These are phyloP conservation scores for Addax nasomaculatus DNA, from an alignment of 2,113 vertebrate genomes.

Conservation along the genomic window DNA sequence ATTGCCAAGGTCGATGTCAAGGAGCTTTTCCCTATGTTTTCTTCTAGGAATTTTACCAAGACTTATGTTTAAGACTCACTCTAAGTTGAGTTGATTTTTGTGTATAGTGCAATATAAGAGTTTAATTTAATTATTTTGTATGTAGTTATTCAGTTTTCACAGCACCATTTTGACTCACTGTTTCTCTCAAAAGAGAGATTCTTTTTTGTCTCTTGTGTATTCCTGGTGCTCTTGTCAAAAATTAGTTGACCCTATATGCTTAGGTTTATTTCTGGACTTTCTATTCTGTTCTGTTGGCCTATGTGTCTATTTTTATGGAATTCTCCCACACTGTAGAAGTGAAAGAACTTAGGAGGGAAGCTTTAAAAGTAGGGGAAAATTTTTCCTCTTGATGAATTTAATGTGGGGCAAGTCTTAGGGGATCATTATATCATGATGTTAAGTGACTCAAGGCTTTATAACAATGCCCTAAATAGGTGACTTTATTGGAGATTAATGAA, in stretches of 20 bases:
- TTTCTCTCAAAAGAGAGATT: neutral
- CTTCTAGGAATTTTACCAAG: neutral
- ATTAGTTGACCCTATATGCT: neutral
- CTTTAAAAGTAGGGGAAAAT: neutral
- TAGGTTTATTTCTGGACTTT: neutral
- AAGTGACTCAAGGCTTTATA: constrained; percentile 32
- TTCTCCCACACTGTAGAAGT: neutral
- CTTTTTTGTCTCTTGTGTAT: neutral
- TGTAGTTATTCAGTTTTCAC: neutral
- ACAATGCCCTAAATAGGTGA: neutral
- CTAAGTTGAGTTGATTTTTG: neutral
- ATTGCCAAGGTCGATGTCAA: neutral
- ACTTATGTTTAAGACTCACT: neutral
- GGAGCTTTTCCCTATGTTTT: neutral
- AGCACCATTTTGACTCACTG: neutral
- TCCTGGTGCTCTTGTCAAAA: neutral
- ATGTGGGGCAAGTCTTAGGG: neutral
- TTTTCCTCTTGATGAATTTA: neutral
- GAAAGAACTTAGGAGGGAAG: neutral
- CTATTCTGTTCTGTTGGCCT: neutral
- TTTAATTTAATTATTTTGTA: neutral
- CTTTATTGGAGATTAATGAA: constrained; percentile 42
- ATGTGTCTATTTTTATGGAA: neutral
- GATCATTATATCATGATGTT: neutral
- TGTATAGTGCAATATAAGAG: neutral